Conservation (phyloP, 2,888 invertebrate species). For the Diadegma fenestrale region DNA sequence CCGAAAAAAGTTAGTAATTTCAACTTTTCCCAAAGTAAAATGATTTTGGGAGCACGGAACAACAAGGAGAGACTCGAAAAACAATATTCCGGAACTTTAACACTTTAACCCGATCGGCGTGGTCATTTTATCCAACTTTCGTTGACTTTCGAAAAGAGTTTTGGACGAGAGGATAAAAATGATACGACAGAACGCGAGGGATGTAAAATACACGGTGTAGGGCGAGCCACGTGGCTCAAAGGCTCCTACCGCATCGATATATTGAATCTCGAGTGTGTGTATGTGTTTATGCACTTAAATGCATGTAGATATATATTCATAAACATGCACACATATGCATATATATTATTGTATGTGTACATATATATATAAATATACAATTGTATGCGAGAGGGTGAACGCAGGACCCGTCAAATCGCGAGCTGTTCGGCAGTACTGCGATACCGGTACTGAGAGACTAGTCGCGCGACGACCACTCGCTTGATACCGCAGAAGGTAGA, state of each 20-base stretch:
- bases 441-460: slow-evolving; percentile 76
- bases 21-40: background rate
- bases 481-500: slow-evolving; percentile 50
- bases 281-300: slow-evolving; percentile 3
- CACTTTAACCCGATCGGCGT: slow-evolving; percentile 52
- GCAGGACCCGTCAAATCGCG: slow-evolving; percentile 51
- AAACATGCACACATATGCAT: background rate
- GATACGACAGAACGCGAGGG: slow-evolving; percentile 20
- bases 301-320: slow-evolving; percentile 1
- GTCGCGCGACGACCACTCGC: slow-evolving; percentile 60
- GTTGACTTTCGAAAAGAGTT: slow-evolving; percentile 23
- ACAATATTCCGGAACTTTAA: background rate
- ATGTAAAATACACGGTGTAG: background rate
- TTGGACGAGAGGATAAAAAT: background rate
- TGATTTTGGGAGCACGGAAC: background rate
- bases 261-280: background rate
- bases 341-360: background rate
- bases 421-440: slow-evolving; percentile 73
- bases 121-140: slow-evolving; percentile 41
- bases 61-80: background rate
- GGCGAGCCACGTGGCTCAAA: slow-evolving; percentile 55
- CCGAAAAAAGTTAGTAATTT: background rate
- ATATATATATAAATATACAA: slow-evolving; percentile 3
- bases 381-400: background rate
- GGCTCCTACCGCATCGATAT: slow-evolving; percentile 26